Base-by-base conservation (phyloP, 2,888 invertebrate genomes). In the Nemurella pictetii region DNA sequence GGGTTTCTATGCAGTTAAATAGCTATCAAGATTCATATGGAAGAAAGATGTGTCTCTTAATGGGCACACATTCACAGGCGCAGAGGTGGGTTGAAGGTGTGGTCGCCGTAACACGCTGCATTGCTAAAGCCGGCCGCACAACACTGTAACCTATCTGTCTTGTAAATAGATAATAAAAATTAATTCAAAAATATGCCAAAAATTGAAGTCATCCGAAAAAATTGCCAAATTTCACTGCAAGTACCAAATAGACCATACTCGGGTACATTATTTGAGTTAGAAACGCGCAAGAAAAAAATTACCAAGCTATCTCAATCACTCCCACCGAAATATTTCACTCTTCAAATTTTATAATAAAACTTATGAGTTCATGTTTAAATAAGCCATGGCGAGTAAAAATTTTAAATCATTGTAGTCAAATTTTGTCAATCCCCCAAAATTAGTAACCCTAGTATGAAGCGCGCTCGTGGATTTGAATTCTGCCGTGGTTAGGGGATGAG, bases 1-100 rank as follows among this genome's bases (percentile, higher is more conserved):
- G 82, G 72, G 12, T 36, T 55, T 36, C 82, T 72, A 78, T 82
- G 72, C 82, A 72, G 82, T 82, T 82, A 82, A 82, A 82, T 82
- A 82, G 72, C 72, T 82, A 72, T 36, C 82, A 72, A 82, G 82
- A 82, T 72, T 82, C 72, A 30, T 82, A 72, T 28, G 55, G n/a
- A 55, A 75, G 26, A 75, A 26, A 75, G 75, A 26, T 75, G 75
- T 26, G 27, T 29, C 81, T 81, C 20, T 81, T 81, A 81, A 81
- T 81, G 81, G 55, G 55, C 55, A 27, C 35, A 28, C 36, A 35
- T 36, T 81, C 55, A 81, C 55, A 82, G 26, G 12, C 27, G 29
- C 5, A 20, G 26, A 30, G 78, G n/a, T 28, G n/a, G 28, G 9
- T 15, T 25, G 26, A 27, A 36, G 55, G 72, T 72, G 82, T 72